Evolutionary conservation across 2,797 vertebrate species (phyloP).

Genomic region (Neostethus bicornis): DNA sequence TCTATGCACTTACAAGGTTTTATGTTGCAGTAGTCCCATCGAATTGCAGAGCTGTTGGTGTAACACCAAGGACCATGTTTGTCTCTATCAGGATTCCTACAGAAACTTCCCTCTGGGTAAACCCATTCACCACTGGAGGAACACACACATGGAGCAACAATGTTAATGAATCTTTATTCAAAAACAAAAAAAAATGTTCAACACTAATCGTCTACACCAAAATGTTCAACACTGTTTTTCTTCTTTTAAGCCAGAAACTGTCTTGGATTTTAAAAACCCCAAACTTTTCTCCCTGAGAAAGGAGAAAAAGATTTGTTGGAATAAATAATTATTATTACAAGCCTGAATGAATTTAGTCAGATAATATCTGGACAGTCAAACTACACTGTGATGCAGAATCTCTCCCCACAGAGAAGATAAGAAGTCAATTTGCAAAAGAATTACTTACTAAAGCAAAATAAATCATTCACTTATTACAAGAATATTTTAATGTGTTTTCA

Average conservation of each 20-base stretch:
- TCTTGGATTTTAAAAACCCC: too few species aligned
- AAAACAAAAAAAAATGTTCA: constrained; percentile 29
- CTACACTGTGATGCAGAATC: constrained; percentile 58
- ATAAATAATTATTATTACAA: constrained; percentile 50
- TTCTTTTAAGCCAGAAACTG: constrained; percentile 12
- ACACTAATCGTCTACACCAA: constrained; percentile 23
- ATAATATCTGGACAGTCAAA: constrained; percentile 47
- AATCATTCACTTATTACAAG: constrained; percentile 32
- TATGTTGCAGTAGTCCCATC: constrained; percentile 95
- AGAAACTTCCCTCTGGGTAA: constrained; percentile 89
- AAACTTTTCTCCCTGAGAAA: too few species aligned
- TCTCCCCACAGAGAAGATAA: constrained; percentile 58
- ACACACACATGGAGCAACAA: constrained; percentile 39
- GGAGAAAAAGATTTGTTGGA: constrained; percentile 12
- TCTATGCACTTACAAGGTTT: constrained; percentile 88
- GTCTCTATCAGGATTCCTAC: constrained; percentile 96
- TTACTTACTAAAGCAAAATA: constrained; percentile 55
- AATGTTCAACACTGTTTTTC: constrained; percentile 20
- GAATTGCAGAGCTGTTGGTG: constrained; percentile 89
- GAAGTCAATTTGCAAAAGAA: constrained; percentile 49
- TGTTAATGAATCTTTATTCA: constrained; percentile 26
- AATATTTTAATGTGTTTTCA: constrained; percentile 8
- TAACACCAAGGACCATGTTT: constrained; percentile 98
- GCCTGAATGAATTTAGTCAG: constrained; percentile 37
- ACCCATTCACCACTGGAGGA: constrained; percentile 69